Base-by-base conservation (phyloP, 2,797 vertebrate species). In the Sebastes hubbsi region DNA sequence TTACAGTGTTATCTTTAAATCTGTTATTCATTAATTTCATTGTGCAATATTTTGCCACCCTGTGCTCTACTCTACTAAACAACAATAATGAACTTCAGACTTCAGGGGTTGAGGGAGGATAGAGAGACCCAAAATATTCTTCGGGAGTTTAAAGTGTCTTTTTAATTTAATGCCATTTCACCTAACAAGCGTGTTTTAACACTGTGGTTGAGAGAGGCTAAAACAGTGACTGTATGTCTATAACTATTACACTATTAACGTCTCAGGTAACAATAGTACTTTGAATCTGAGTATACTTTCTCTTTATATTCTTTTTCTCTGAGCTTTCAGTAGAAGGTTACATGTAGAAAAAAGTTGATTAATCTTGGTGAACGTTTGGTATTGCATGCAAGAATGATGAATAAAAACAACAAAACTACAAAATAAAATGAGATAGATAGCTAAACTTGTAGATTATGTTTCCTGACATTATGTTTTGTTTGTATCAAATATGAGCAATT, bases 11-110 rank as follows among this genome's bases (percentile, higher is more conserved):
- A 59, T 63, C 29, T 27, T 55, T 52, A 24, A 76, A 81, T 77
- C 14, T 77, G 78, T 76, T 66, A 76, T 68, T 79, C 18, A 77
- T 77, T 80, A 0, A 11, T 76, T 73, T 72, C 32, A 66, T 84
- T 59, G 27, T 3, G 2, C 11, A 49, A 69, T 61, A 76, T 75
- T 46, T 72, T 74, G 42, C 34, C 27, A 61, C 11, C 8, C 38
- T 78, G 74, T 25, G 12, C 54, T 75, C 38, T 42, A 42, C 14
- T 42, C 38, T 42, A 42, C 38, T 42, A 42, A 42, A 42, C 14
- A 42, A 56, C 14, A 65, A 68, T 61, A 60, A 75, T 77, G 52
- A 80, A 67, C 46, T 32, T 84, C 24, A 65, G 72, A 70, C 27
- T 77, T 66, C 56, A 81, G 65, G 36, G 32, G 13, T 13, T 75